Conservation (phyloP, 2,888 invertebrate genomes). For the Incurvaria masculella region DNA sequence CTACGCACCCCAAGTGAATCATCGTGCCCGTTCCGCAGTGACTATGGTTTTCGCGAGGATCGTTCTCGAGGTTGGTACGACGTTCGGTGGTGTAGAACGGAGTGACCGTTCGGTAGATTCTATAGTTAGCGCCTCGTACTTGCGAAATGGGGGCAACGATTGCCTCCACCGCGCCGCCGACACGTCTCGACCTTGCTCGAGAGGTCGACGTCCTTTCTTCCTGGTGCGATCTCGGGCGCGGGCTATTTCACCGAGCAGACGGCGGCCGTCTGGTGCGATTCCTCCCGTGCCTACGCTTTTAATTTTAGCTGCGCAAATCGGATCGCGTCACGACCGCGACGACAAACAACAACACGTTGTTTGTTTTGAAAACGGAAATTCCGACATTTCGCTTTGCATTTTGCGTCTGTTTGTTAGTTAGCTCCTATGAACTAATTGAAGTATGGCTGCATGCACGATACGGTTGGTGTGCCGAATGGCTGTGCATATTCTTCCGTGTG, state of each 20-base stretch:
- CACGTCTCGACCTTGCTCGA: not conserved
- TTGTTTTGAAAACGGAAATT: not conserved
- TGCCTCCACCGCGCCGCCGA: not conserved
- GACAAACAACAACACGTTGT: not conserved
- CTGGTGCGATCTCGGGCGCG: not conserved
- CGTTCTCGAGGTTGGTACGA: not conserved
- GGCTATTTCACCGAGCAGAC: no score
- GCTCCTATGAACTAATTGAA: no score
- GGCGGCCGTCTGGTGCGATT: no score
- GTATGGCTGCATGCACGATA: no score
- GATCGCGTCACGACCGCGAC: not conserved
- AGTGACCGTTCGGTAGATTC: no score
- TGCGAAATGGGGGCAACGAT: not conserved
- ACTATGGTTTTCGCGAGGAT: not conserved
- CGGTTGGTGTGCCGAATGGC: no score
- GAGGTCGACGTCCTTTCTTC: not conserved
- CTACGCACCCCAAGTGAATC: not conserved
- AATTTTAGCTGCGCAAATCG: not conserved
- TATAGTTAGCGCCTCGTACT: not conserved
- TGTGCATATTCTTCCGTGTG: not conserved
- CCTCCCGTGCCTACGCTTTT: no score
- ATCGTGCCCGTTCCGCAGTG: not conserved
- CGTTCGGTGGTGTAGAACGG: no score
- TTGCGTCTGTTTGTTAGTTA: no score
- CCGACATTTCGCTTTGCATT: not conserved